phyloP scores from a whole-genome alignment of 2,888 invertebrate genomes.

The Frankliniella intonsa region DNA sequence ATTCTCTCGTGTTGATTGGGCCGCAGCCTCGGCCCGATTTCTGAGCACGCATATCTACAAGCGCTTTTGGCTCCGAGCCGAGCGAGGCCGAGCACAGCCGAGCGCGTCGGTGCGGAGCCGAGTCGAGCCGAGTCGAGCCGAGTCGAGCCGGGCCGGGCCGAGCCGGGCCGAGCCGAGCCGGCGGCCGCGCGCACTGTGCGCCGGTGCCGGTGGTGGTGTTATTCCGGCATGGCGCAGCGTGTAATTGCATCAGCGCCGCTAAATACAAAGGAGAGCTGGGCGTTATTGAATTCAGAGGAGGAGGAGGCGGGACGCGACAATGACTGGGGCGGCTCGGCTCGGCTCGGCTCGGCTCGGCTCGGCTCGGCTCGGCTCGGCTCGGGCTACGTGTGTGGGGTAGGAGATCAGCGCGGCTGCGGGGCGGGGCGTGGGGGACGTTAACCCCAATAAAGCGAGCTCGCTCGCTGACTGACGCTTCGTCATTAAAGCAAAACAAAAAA shows the following conservation, averaged over 20 bases:
- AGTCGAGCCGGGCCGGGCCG: no score
- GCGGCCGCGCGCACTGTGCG: not conserved
- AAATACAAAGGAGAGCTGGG: conserved; percentile 13
- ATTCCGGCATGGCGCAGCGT: not conserved
- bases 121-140: not conserved
- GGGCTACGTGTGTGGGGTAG: not conserved
- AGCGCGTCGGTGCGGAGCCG: no score
- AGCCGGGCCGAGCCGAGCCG: not conserved
- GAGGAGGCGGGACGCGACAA: not conserved
- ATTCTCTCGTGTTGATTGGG: no score
- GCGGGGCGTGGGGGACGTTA: not conserved
- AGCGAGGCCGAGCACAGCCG: no score
- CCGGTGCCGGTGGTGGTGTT: not conserved
- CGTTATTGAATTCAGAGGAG: not conserved
- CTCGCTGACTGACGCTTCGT: not conserved
- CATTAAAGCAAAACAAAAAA: no score
- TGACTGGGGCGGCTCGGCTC: no score
- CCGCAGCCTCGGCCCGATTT: no score
- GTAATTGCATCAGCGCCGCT: conserved; percentile 8
- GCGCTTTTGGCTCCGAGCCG: no score
- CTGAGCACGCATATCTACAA: no score
- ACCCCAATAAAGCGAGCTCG: not conserved
- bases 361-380: not conserved
- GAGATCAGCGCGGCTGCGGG: not conserved
- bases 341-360: not conserved